Evolutionary conservation across 1,140 invertebrate species (phyloP).

Genomic region (Battus philenor): DNA sequence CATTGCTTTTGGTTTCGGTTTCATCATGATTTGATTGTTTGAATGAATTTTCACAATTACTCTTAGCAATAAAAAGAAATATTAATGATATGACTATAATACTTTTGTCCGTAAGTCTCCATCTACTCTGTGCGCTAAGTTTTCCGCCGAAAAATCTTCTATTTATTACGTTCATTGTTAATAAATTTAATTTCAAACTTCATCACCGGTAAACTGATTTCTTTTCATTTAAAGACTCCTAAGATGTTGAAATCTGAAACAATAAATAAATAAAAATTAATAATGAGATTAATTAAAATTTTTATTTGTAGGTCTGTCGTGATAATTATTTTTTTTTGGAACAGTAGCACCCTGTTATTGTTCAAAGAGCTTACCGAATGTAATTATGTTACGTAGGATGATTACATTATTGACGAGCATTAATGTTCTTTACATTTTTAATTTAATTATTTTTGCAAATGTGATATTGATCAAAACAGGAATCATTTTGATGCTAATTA

Average conservation of each 20-base stretch:
- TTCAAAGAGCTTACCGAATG: neutral
- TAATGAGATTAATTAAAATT: too few species aligned
- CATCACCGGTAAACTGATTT: constrained; percentile 36
- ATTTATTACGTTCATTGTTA: constrained; percentile 43
- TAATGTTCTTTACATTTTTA: neutral
- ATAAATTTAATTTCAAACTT: constrained; percentile 31
- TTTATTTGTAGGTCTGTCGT: neutral
- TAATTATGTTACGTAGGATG: neutral
- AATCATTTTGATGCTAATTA: too few species aligned
- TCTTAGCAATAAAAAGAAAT: constrained; percentile 33
- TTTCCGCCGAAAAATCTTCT: constrained; percentile 24
- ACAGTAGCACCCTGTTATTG: too few species aligned
- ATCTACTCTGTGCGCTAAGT: constrained; percentile 32
- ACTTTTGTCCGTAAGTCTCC: constrained; percentile 39
- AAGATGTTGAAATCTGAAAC: constrained; percentile 43
- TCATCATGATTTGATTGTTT: constrained; percentile 40
- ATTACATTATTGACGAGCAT: neutral
- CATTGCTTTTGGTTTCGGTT: constrained; percentile 43
- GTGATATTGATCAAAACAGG: too few species aligned
- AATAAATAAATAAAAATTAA: too few species aligned
- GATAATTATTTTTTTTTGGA: neutral
- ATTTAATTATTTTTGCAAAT: neutral
- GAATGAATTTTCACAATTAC: constrained; percentile 37
- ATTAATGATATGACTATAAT: constrained; percentile 47
- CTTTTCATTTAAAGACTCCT: constrained; percentile 17